Conservation (phyloP, 2,888 invertebrate species). For the Lobophora halterata region DNA sequence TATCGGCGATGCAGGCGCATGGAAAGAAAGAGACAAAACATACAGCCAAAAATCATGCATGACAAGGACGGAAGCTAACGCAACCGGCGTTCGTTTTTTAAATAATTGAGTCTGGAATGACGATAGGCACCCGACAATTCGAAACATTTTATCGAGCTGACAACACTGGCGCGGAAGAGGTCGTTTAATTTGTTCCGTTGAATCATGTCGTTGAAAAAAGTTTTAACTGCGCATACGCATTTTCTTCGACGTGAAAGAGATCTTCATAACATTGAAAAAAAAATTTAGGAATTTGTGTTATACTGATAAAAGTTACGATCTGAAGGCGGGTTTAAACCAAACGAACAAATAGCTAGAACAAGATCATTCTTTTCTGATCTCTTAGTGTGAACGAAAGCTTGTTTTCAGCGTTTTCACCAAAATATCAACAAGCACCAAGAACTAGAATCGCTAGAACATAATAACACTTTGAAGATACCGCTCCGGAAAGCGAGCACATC, state of each 20-base stretch:
- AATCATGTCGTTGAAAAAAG: constrained; percentile 15
- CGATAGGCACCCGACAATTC: constrained; percentile 73
- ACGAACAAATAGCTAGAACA: too few species aligned
- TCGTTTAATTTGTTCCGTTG: constrained; percentile 68
- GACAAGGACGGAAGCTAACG: constrained; percentile 56
- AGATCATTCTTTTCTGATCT: too few species aligned
- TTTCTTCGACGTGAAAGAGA: constrained; percentile 18
- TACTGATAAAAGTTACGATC: too few species aligned
- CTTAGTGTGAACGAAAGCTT: too few species aligned
- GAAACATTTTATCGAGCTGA: constrained; percentile 70
- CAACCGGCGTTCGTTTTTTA: constrained; percentile 71
- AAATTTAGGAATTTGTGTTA: too few species aligned
- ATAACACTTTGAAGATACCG: too few species aligned
- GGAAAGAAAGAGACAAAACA: constrained; percentile 48
- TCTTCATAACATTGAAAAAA: too few species aligned
- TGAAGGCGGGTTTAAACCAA: too few species aligned
- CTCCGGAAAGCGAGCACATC: too few species aligned
- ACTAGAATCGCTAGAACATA: too few species aligned
- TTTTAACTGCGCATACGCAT: constrained; percentile 14
- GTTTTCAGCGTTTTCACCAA: too few species aligned
- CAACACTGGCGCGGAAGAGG: constrained; percentile 68
- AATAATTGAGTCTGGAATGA: constrained; percentile 77
- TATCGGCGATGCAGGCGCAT: constrained; percentile 72
- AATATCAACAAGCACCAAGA: too few species aligned
- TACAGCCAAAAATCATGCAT: constrained; percentile 48